Base-by-base conservation (phyloP, 2,888 invertebrate species). In the Drosophila melanocephala region DNA sequence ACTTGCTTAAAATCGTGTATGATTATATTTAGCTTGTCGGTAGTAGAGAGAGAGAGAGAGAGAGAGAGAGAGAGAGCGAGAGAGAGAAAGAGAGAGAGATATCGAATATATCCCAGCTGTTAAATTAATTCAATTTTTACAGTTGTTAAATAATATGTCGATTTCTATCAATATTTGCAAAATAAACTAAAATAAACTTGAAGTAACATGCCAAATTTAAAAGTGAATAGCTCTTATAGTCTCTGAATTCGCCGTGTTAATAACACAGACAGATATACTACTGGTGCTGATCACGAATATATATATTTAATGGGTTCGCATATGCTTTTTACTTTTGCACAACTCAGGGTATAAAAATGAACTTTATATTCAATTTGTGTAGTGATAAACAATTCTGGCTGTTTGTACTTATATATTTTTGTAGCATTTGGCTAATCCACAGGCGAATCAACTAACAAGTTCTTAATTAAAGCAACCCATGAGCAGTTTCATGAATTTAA, bases 401-500 rank as follows among this genome's bases (percentile, higher is more conserved):
- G 1, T 0, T 5, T 26, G 16, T 26, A 5, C 47, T 9, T 26
- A 26, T 47, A 16, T 47, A 12, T 2, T 22, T 12, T 22, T 12
- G 5, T 12, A 44, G 44, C 44, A 44, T 1, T 44, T 22, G 22
- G 44, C 12, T 12, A 26, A 47, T 47, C 9, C 5, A 47, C 26
- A 26, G 47, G 9, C 22, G 26, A 53, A 44, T 44, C 28, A 37
- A 66, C 44, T 37, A 35, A 70, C 47, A 16, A 60, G 33, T 16
- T n/a, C 32, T 22, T 55, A 71, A 61, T 55, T 47, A 39, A 53
- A 39, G 51, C 39, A 30, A n/a, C 35, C 28, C 10, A 42, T 14
- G 19, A 33, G 22, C 50, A 35, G 42, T 56, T 71, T 32, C 51
- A 42, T 59, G 70, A 67, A 67, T 51, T 77, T 67, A 30, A 73